These are phyloP conservation scores for Betta splendens DNA, from an alignment of 2,797 vertebrate species.

Conservation along the genomic window DNA sequence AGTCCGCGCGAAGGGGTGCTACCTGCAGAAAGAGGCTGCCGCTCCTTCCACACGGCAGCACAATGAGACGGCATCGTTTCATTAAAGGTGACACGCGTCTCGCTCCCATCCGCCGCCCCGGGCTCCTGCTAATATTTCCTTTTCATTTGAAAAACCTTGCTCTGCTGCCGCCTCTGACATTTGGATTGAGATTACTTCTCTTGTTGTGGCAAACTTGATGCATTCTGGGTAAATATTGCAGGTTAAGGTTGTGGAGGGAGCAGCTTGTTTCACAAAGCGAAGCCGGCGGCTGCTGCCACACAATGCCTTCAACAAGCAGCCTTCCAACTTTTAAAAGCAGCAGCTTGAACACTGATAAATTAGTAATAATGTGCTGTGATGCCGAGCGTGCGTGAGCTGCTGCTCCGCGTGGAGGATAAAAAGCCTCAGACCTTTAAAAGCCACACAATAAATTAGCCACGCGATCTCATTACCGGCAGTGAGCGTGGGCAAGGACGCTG, in stretches of 20 bases:
- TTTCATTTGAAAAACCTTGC: conserved; percentile 30
- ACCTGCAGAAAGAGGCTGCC: conserved; percentile 20
- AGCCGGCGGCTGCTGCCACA: conserved; percentile 35
- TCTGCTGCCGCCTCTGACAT: conserved; percentile 60
- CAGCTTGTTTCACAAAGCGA: conserved; percentile 66
- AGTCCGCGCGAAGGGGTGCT: conserved; percentile 27
- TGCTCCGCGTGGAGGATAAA: conserved; percentile 19
- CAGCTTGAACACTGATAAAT: conserved; percentile 30
- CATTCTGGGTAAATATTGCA: conserved; percentile 71
- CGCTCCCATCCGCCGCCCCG: conserved; percentile 8
- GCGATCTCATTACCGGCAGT: conserved; percentile 32
- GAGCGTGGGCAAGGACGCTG: conserved; percentile 29
- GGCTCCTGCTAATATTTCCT: conserved; percentile 36
- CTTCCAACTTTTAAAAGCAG: conserved; percentile 51
- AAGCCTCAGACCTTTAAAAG: conserved; percentile 51
- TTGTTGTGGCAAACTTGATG: conserved; percentile 60
- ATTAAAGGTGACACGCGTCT: conserved; percentile 48
- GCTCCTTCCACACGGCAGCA: conserved; percentile 29
- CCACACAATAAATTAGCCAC: conserved; percentile 31
- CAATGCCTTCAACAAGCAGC: conserved; percentile 20
- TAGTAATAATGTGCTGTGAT: conserved; percentile 32
- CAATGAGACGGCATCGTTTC: conserved; percentile 57
- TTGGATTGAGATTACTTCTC: conserved; percentile 73
- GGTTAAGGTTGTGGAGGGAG: conserved; percentile 54
- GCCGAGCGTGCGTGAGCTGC: conserved; percentile 7